Conservation (phyloP, 2,888 invertebrate species). For the Gerosis bhagava region DNA sequence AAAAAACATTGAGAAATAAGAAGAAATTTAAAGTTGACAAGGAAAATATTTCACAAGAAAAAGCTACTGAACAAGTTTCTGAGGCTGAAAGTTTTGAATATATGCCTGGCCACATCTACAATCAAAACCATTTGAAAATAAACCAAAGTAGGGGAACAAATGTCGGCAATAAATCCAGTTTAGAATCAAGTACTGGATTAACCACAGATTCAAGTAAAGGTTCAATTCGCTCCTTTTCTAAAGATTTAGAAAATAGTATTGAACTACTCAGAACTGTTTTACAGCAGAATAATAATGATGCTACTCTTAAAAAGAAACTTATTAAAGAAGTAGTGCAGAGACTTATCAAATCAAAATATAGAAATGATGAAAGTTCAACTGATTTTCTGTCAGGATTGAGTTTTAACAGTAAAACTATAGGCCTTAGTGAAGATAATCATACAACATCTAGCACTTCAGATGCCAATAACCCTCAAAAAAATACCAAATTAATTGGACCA, state of each 20-base stretch:
- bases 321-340: slow-evolving; percentile 85
- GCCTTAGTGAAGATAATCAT: slow-evolving; percentile 40
- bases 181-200: slow-evolving; percentile 64
- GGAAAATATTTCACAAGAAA: slow-evolving; percentile 48
- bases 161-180: slow-evolving; percentile 67
- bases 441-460: slow-evolving; percentile 71
- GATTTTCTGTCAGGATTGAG: slow-evolving; percentile 74
- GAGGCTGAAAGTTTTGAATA: slow-evolving; percentile 88
- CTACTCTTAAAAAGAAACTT: slow-evolving; percentile 82
- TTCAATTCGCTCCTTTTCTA: slow-evolving; percentile 69
- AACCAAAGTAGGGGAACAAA: slow-evolving; percentile 37
- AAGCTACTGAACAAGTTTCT: slow-evolving; percentile 65
- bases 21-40: slow-evolving; percentile 41
- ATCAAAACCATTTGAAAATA: slow-evolving; percentile 65
- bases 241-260: slow-evolving; percentile 84
- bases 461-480: slow-evolving; percentile 51
- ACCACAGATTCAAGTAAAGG: slow-evolving; percentile 71
- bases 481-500: slow-evolving; percentile 45
- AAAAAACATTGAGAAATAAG: slow-evolving; percentile 45
- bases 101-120: slow-evolving; percentile 81
- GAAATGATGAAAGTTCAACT: slow-evolving; percentile 78
- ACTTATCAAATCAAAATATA: slow-evolving; percentile 81
- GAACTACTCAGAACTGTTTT: slow-evolving; percentile 82
- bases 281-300: slow-evolving; percentile 82
- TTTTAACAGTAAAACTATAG: slow-evolving; percentile 54